phyloP scores from a whole-genome alignment of 1,140 invertebrate genomes.

The Plutomurus gul region DNA sequence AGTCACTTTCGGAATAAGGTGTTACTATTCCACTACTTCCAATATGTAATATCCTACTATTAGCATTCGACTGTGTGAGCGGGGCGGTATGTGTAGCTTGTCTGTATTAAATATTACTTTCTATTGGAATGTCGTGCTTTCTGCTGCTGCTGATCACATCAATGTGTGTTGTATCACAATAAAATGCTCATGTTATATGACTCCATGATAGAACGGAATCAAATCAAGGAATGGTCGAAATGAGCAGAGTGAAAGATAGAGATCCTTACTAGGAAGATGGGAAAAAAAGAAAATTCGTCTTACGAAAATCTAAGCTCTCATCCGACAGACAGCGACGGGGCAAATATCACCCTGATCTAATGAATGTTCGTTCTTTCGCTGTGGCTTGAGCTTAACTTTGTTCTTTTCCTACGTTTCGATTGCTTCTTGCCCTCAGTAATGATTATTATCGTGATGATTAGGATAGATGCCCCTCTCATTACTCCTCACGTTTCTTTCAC shows the following conservation, averaged over 20 bases:
- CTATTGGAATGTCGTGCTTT: too few species aligned
- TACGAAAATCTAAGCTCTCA: neutral
- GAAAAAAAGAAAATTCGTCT: conserved; percentile 7
- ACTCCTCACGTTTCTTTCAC: conserved; percentile 17
- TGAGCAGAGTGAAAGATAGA: neutral
- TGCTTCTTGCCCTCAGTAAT: conserved; percentile 31
- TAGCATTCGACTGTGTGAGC: too few species aligned
- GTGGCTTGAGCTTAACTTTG: neutral
- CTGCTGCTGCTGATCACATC: too few species aligned
- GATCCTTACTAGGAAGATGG: neutral
- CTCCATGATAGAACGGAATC: neutral
- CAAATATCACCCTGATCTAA: conserved; percentile 26
- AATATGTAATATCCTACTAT: neutral
- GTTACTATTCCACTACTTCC: neutral
- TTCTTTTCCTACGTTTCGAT: neutral
- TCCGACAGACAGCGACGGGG: neutral
- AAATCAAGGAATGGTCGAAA: neutral
- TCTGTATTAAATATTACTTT: conserved; percentile 6
- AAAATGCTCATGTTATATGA: neutral
- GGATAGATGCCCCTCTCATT: conserved; percentile 22
- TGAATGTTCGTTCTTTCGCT: conserved; percentile 17
- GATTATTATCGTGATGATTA: conserved; percentile 28
- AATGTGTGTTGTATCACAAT: neutral
- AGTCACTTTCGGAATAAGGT: conserved; percentile 28
- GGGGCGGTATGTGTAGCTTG: neutral